These are phyloP conservation scores for Pomacea canaliculata DNA, from an alignment of 2,888 invertebrate genomes.

Conservation along the genomic window DNA sequence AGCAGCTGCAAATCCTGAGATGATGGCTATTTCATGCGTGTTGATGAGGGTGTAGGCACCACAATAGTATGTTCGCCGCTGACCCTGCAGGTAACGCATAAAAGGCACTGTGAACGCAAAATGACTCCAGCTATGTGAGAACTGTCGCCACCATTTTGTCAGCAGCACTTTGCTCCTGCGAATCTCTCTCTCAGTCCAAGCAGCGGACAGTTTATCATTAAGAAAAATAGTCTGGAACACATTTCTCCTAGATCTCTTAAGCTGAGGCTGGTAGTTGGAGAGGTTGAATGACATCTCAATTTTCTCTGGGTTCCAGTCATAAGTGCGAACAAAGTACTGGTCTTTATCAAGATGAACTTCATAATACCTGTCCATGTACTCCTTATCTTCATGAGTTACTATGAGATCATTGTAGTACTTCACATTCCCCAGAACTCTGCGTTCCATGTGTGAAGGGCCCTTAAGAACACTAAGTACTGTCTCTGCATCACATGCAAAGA, in stretches of 20 bases:
- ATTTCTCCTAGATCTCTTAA: conserved; percentile 45
- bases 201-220: conserved; percentile 43
- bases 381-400: conserved; percentile 55
- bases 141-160: conserved; percentile 56
- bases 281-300: conserved; percentile 62
- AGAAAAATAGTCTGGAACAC: conserved; percentile 59
- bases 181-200: conserved; percentile 51
- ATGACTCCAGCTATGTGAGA: conserved; percentile 58
- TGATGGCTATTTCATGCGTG: conserved; percentile 56
- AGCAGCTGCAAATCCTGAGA: conserved; percentile 59
- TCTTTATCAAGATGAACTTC: conserved; percentile 52
- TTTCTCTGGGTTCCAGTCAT: conserved; percentile 46
- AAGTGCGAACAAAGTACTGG: conserved; percentile 54
- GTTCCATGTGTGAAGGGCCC: conserved; percentile 47
- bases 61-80: conserved; percentile 50
- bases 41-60: conserved; percentile 58
- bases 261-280: conserved; percentile 55
- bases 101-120: conserved; percentile 57
- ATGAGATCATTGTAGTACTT: conserved; percentile 56
- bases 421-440: conserved; percentile 52
- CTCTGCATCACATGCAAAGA: conserved; percentile 60
- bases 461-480: conserved; percentile 47
- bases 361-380: conserved; percentile 56
- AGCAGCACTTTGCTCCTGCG: conserved; percentile 47
- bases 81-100: conserved; percentile 54